phyloP scores from a whole-genome alignment of 2,888 invertebrate species.

The Drosophila algonquin region DNA sequence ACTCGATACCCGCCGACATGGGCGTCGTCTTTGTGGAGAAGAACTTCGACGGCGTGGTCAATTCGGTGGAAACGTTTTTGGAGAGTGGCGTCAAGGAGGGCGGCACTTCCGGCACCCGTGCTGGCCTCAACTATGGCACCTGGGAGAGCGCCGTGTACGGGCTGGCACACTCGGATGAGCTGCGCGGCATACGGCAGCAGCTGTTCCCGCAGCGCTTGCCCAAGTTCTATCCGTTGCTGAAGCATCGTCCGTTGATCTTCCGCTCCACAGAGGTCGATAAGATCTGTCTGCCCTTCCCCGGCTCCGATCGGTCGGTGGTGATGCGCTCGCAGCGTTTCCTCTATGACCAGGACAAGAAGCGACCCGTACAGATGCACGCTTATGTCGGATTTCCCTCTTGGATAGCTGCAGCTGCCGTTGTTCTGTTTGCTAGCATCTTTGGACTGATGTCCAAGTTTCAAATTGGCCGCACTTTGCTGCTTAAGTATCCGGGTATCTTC shows the following conservation, averaged over 20 bases:
- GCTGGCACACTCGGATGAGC: conserved; percentile 87
- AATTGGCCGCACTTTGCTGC: conserved; percentile 87
- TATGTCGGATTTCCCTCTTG: conserved; percentile 88
- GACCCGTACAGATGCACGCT: conserved; percentile 91
- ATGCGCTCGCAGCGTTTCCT: conserved; percentile 91
- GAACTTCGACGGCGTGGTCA: conserved; percentile 90
- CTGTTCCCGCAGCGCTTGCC: conserved; percentile 88
- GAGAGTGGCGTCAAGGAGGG: conserved; percentile 78
- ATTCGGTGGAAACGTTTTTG: conserved; percentile 91
- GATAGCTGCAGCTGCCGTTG: conserved; percentile 84
- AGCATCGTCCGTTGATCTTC: conserved; percentile 86
- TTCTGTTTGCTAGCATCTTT: conserved; percentile 87
- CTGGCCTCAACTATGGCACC: conserved; percentile 91
- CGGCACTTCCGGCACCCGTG: conserved; percentile 79
- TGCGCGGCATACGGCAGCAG: conserved; percentile 87
- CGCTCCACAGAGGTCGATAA: conserved; percentile 82
- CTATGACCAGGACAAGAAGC: conserved; percentile 87
- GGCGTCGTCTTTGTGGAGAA: conserved; percentile 91
- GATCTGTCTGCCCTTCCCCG: conserved; percentile 92
- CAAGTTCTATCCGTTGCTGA: conserved; percentile 86
- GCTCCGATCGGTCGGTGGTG: conserved; percentile 92
- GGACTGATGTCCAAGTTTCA: conserved; percentile 86
- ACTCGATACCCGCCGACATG: conserved; percentile 95
- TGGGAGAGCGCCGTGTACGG: conserved; percentile 95
- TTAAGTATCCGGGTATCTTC: conserved; percentile 89